phyloP scores from a whole-genome alignment of 2,888 invertebrate genomes.

The Morpho achilles region DNA sequence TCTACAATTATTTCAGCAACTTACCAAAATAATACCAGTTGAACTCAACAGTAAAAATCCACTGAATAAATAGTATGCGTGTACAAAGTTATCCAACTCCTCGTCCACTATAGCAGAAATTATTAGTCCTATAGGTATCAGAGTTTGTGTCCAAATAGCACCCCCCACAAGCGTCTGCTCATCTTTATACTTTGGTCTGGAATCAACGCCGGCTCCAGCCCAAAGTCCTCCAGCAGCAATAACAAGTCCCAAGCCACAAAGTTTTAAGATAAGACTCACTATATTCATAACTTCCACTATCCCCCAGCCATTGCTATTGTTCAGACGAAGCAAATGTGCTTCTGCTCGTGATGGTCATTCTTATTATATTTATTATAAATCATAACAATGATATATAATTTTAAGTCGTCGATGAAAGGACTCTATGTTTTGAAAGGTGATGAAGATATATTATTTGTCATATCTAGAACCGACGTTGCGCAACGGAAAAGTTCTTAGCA shows the following conservation, averaged over 20 bases:
- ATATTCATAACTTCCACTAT: constrained; percentile 11
- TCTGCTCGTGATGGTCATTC: too few species aligned
- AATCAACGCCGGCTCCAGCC: constrained; percentile 42
- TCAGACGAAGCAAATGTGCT: too few species aligned
- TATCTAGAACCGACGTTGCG: too few species aligned
- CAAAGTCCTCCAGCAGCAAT: constrained; percentile 48
- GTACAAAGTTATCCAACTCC: constrained; percentile 36
- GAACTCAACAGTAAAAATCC: constrained; percentile 39
- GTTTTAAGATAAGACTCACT: constrained; percentile 37
- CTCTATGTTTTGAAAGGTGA: too few species aligned
- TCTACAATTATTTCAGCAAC: constrained; percentile 16
- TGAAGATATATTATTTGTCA: too few species aligned
- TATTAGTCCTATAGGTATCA: constrained; percentile 53
- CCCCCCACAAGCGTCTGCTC: constrained; percentile 59
- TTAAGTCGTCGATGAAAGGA: too few species aligned
- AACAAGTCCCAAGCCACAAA: constrained; percentile 41
- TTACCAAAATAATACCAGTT: constrained; percentile 43
- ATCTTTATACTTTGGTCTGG: constrained; percentile 47
- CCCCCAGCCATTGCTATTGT: too few species aligned
- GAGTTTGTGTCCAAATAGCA: constrained; percentile 59
- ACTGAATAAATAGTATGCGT: constrained; percentile 45
- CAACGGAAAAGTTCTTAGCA: too few species aligned
- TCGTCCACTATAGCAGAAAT: constrained; percentile 45
- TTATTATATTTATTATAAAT: too few species aligned
- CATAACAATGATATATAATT: too few species aligned